Evolutionary conservation across 2,797 vertebrate species (phyloP), one percentile per base, ranked within the genome.

Genomic region (Coregonus sp.): DNA sequence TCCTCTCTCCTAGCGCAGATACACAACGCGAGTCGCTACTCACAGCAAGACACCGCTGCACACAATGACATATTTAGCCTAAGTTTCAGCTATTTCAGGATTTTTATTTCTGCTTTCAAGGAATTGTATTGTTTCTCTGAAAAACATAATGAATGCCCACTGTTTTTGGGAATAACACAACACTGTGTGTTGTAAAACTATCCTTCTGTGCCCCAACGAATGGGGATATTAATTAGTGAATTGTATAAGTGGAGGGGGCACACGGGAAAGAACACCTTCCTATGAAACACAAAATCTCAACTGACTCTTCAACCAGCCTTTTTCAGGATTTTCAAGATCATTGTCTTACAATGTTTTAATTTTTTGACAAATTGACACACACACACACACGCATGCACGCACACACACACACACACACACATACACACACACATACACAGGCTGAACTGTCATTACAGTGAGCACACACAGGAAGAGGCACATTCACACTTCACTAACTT

Each of bases 381-480:
- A 33, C 31, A 33, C 31, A 25, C 25, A 25, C 25, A 1, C 25
- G n/a, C n/a, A n/a, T n/a, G n/a, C n/a, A n/a, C n/a, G 1, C 25
- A 25, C 25, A 25, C 25, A 25, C 25, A 1, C 25, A 25, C 25
- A 25, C 25, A 25, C 25, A 47, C 40, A 33, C 31, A 33, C 31
- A 33, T 1, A 33, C 31, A 6, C 37, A 4, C n/a, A 20, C 11
- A 16, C 11, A 25, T 15, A 5, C 29, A 9, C 12, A 16, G 12
- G 29, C 72, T 63, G 35, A 74, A 74, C 35, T 40, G 56, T 61
- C 33, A 37, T 33, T 47, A 37, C 18, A 2, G 11, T 37, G 33
- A 33, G 12, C 35, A 69, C 29, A 35, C 79, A 91, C 92, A 92
- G 92, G 91, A 93, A 94, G 90, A 72, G 50, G 31, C 18, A 75